Evolutionary conservation across 1,140 invertebrate species (phyloP).

Genomic region (Asobara japonica): DNA sequence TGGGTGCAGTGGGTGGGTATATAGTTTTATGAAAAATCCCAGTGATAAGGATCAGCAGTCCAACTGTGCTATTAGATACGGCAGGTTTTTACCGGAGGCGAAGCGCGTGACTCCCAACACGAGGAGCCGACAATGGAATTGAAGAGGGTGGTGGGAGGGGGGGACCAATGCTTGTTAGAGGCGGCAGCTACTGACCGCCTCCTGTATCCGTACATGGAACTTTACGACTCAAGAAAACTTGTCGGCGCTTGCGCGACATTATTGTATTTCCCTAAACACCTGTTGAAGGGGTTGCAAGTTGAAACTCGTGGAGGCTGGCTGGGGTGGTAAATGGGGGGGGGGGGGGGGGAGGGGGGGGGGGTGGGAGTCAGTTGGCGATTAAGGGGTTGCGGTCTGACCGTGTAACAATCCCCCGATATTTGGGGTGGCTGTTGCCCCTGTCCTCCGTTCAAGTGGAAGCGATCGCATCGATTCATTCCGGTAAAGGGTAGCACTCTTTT

Average conservation of each 20-base stretch:
- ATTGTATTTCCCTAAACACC: slow-evolving; percentile 69
- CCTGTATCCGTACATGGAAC: slow-evolving; percentile 37
- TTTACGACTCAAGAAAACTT: slow-evolving; percentile 59
- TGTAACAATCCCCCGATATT: slow-evolving; percentile 55
- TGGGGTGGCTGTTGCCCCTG: slow-evolving; percentile 25
- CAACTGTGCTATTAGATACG: neutral
- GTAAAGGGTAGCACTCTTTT: neutral
- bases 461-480: neutral
- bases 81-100: neutral
- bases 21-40: neutral
- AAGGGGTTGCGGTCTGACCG: slow-evolving; percentile 62
- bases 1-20: too few relatives aligned
- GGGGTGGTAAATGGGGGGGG: neutral
- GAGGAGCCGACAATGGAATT: neutral
- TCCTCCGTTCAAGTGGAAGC: neutral
- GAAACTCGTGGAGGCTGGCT: slow-evolving; percentile 51
- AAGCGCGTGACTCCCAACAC: neutral
- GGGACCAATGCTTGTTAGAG: slow-evolving; percentile 41
- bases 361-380: slow-evolving; percentile 50
- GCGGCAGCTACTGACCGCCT: slow-evolving; percentile 13
- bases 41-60: neutral
- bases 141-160: too few relatives aligned
- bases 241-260: slow-evolving; percentile 63
- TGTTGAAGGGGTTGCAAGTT: slow-evolving; percentile 64
- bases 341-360: too few relatives aligned